Base-by-base conservation (phyloP, 2,888 invertebrate species). In the Trichogramma evanescens region DNA sequence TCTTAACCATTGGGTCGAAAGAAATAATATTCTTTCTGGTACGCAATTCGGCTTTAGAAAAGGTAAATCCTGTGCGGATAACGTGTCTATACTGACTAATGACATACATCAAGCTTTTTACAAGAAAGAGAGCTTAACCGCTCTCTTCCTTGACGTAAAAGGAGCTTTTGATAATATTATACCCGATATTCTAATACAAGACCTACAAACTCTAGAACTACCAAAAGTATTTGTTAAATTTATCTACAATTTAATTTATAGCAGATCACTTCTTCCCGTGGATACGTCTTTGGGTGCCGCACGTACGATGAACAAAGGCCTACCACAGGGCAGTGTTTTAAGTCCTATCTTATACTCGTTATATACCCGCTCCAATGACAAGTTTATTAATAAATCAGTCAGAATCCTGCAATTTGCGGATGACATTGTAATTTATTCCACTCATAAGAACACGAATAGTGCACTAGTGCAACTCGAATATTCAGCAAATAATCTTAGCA, bases 31-130 rank as follows among this genome's bases (percentile, higher is more conserved):
- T 0, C 9, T 67, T 1, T n/a, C 59, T 0, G n/a, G 50, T 4
- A 13, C 45, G 0, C 65, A 65, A 57, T 67, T 54, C 42, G 64
- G 65, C 1, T 66, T 65, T 44, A 9, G 62, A 0, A 67, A 65
- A 43, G 40, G 44, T 1, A 67, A 59, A 49, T 65, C 64, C 0
- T 65, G 65, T 41, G 2, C 54, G 4, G 64, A 65, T 54, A 64
- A 62, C 8, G 1, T 62, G 2, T 13, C 50, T 5, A 54, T 65
- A 10, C 6, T 66, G 5, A 61, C 48, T 4, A 52, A 49, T 1
- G 55, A 64, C 5, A 63, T 66, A 13, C 56, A 62, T 3, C 6
- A 54, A 4, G 8, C 8, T 39, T 65, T 63, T 54, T 62, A 8
- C 54, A 49, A 58, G 42, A 60, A 60, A 7, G 58, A 61, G 40